Base-by-base conservation (phyloP, 2,113 vertebrate genomes). In the Oxyruncus cristatus region DNA sequence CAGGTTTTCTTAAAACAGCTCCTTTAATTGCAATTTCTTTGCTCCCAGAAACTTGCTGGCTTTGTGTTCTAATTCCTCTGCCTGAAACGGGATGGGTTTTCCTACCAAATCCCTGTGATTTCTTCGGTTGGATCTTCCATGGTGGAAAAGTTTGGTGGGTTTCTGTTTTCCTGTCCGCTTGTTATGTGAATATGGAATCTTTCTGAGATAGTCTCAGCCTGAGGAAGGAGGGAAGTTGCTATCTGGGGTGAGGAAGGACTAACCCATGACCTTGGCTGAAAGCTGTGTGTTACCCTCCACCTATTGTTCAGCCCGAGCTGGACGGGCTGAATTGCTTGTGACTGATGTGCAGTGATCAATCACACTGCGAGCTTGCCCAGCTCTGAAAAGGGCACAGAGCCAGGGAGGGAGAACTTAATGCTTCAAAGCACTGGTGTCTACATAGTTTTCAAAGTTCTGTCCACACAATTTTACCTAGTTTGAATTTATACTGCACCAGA, bases 311-410 rank as follows among this genome's bases (percentile, higher is more conserved):
- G 30, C 55, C 39, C 23, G 24, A 11, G 85, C 56, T 75, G 79
- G 83, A 91, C 19, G 52, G 24, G 67, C 39, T 76, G 65, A 91
- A 80, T 67, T 61, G 46, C 44, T 62, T 47, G 41, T 95, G 77
- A 92, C 24, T 95, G 79, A 87, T 81, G 79, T 61, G 41, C 59
- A 74, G 76, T 80, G 44, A 96, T 96, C 85, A 72, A 85, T 92
- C 91, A 95, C 22, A 19, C 35, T 20, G 23, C 11, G 49, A 94
- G 62, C 47, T 82, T 58, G 56, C n/a, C 27, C 32, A 39, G 84
- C 53, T 67, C 72, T 72, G 65, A 58, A 70, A 88, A 78, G 71
- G 39, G 20, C 27, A 49, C 49, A 53, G 73, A 90, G n/a, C 42
- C 14, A 12, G 11, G 32, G 27, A 44, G 2, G 6, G 47, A 68